These are phyloP conservation scores for Gasterosteus aculeatus DNA, from an alignment of 2,113 vertebrate species.

Conservation along the genomic window DNA sequence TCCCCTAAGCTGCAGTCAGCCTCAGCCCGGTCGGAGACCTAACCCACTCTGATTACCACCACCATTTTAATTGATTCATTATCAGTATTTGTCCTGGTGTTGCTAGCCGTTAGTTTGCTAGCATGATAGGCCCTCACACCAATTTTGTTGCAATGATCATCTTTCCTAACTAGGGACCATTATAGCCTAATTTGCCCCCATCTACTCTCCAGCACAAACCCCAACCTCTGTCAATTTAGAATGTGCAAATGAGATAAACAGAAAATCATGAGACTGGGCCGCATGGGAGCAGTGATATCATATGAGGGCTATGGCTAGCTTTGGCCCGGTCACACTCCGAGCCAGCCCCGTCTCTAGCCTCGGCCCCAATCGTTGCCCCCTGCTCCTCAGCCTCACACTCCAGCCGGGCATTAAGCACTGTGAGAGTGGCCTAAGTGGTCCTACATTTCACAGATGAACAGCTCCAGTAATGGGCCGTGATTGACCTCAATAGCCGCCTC, in stretches of 20 bases:
- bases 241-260: constrained; percentile 7
- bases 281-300: constrained; percentile 55
- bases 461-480: constrained; percentile 74
- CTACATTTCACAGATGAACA: constrained; percentile 76
- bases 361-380: constrained; percentile 35
- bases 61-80: constrained; percentile 2
- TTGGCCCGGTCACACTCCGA: constrained; percentile 48
- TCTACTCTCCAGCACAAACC: neutral
- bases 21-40: neutral
- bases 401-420: constrained; percentile 69
- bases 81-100: neutral
- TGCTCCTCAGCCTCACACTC: constrained; percentile 61
- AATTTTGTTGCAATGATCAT: constrained; percentile 8
- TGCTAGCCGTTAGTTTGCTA: neutral
- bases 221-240: neutral
- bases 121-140: too few species aligned
- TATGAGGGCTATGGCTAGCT: constrained; percentile 34
- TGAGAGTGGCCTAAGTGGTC: constrained; percentile 77
- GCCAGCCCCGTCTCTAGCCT: constrained; percentile 12
- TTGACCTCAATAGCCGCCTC: constrained; percentile 68
- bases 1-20: constrained; percentile 13
- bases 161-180: neutral
- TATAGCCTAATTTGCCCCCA: constrained; percentile 19
- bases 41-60: neutral
- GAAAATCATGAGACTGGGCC: neutral